phyloP scores from a whole-genome alignment of 2,113 vertebrate species.

The Phalacrocorax aristotelis region DNA sequence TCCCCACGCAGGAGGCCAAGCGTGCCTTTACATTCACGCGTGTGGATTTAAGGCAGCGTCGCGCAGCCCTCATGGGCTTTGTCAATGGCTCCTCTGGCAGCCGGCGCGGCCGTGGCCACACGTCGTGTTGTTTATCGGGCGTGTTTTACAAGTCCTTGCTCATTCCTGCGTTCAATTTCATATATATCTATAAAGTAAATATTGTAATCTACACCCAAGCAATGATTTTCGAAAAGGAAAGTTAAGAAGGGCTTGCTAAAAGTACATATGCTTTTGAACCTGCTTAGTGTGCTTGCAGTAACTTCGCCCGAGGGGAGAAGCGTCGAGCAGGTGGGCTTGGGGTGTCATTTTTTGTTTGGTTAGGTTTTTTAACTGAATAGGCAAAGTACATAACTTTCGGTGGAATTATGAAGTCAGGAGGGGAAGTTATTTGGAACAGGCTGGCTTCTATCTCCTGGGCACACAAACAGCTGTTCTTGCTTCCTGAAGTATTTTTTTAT shows the following conservation, averaged over 20 bases:
- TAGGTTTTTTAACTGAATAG: background rate
- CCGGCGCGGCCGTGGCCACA: background rate
- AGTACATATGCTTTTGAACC: rapidly evolving
- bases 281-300: rapidly evolving
- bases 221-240: background rate
- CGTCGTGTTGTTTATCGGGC: background rate
- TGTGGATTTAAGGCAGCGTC: background rate
- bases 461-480: background rate
- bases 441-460: background rate
- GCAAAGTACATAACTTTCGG: background rate
- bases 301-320: background rate
- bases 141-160: background rate
- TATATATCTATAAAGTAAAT: rapidly evolving
- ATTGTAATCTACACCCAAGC: rapidly evolving
- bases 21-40: rapidly evolving
- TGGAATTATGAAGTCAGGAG: background rate
- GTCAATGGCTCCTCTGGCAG: background rate
- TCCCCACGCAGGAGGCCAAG: background rate
- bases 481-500: background rate
- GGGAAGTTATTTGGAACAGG: background rate
- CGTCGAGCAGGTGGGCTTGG: background rate
- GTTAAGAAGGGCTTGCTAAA: background rate
- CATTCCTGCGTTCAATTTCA: rapidly evolving
- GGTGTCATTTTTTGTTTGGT: background rate
- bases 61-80: background rate